Conservation (phyloP, 2,113 vertebrate genomes). For the Pachycephala philippinensis region DNA sequence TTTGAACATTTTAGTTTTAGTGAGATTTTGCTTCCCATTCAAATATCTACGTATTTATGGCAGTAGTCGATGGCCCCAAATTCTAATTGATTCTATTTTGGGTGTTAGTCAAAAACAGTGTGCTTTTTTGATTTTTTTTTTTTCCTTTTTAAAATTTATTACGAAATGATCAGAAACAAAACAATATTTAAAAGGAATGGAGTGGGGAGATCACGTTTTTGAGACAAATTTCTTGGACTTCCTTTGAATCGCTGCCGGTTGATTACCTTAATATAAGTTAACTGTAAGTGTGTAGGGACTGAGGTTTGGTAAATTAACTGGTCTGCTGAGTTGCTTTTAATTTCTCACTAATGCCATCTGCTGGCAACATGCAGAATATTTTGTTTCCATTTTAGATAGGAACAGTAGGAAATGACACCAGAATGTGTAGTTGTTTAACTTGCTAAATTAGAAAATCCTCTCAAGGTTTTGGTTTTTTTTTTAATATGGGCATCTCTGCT, state of each 20-base stretch:
- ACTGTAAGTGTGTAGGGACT: not conserved
- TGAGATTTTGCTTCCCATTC: not conserved
- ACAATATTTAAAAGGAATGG: not conserved
- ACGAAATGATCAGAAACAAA: not conserved
- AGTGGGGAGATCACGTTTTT: rapidly evolving
- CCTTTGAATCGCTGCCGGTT: not conserved
- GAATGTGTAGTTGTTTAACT: not conserved
- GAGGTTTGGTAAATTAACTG: not conserved
- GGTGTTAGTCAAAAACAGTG: rapidly evolving
- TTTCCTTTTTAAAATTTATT: not conserved
- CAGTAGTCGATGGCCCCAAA: not conserved
- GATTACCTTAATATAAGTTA: not conserved
- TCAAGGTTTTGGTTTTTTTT: not conserved
- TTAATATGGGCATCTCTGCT: rapidly evolving
- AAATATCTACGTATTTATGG: not conserved
- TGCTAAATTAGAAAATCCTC: not conserved
- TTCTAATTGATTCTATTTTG: not conserved
- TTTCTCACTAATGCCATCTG: slow-evolving; percentile 57
- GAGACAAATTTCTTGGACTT: not conserved
- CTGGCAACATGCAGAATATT: slow-evolving; percentile 1
- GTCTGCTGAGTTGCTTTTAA: not conserved
- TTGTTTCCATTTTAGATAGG: not conserved
- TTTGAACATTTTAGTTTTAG: not conserved
- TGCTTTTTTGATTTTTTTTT: too few species aligned
- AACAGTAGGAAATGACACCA: not conserved